phyloP scores from a whole-genome alignment of 2,797 vertebrate genomes.

The Botia kubotai region DNA sequence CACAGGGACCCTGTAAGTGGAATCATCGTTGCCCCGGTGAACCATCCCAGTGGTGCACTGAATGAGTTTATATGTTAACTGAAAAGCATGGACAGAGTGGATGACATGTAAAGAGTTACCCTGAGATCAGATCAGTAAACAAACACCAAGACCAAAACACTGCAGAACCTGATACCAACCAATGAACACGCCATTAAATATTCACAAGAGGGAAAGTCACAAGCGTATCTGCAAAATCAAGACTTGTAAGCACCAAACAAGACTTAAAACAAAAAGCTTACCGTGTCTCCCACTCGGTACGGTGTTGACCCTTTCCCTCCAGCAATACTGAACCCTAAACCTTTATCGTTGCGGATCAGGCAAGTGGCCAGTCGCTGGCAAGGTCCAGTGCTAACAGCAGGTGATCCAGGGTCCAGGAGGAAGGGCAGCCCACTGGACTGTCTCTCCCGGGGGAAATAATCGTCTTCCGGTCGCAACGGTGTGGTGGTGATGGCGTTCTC shows the following conservation, averaged over 20 bases:
- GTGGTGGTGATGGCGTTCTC: slow-evolving; percentile 97
- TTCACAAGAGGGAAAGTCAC: not conserved
- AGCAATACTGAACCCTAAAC: slow-evolving; percentile 96
- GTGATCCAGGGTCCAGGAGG: slow-evolving; percentile 65
- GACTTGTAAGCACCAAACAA: too few relatives aligned
- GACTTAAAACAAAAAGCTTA: too few relatives aligned
- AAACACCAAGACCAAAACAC: not conserved
- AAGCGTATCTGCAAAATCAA: too few relatives aligned
- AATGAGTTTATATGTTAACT: not conserved
- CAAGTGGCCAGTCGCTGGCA: slow-evolving; percentile 82
- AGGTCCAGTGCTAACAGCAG: slow-evolving; percentile 45
- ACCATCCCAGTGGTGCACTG: slow-evolving; percentile 59
- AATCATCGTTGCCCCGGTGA: slow-evolving; percentile 75
- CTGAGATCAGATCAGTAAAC: not conserved
- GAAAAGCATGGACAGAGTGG: slow-evolving; percentile 42
- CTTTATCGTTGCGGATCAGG: slow-evolving; percentile 91
- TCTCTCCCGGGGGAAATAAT: slow-evolving; percentile 91
- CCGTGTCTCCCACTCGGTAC: slow-evolving; percentile 88
- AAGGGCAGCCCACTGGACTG: slow-evolving; percentile 80
- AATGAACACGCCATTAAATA: slow-evolving; percentile 17
- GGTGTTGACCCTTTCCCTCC: slow-evolving; percentile 95
- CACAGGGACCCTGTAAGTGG: slow-evolving; percentile 78
- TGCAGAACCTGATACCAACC: slow-evolving; percentile 8
- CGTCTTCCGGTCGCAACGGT: slow-evolving; percentile 89
- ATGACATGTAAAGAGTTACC: not conserved